Percentiles rank a stretch among this genome's conserved stretches.
Evolutionary conservation across 2,888 invertebrate genomes (phyloP).

Genomic region (Meloe dianella): DNA sequence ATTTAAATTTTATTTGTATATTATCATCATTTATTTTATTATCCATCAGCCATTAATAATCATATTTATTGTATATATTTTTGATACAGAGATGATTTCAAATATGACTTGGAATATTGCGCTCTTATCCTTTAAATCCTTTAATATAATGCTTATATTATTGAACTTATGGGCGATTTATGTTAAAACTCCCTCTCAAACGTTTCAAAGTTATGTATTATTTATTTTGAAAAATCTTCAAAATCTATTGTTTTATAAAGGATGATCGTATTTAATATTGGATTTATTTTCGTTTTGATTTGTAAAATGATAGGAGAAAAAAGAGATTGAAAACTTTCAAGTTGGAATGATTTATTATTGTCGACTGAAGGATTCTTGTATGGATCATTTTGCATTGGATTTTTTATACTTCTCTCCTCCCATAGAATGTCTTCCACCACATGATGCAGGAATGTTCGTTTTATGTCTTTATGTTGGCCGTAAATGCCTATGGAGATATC

Average conservation of each 20-base stretch:
- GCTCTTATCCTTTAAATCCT: slow-evolving; percentile 46
- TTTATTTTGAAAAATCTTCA: slow-evolving; percentile 25
- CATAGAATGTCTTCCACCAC: slow-evolving; percentile 41
- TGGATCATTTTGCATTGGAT: slow-evolving; percentile 6
- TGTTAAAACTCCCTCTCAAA: slow-evolving; percentile 29
- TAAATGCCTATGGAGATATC: slow-evolving; percentile 59
- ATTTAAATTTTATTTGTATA: neutral
- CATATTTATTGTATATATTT: neutral
- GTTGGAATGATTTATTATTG: slow-evolving; percentile 3
- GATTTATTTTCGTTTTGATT: neutral
- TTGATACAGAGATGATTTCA: too few relatives aligned
- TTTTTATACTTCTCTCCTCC: slow-evolving; percentile 5
- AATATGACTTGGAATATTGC: slow-evolving; percentile 42
- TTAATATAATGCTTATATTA: slow-evolving; percentile 53
- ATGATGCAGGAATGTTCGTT: slow-evolving; percentile 54
- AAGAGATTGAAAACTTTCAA: neutral
- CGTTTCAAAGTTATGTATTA: slow-evolving; percentile 30
- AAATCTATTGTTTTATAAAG: neutral
- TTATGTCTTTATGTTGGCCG: slow-evolving; percentile 52
- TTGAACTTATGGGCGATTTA: slow-evolving; percentile 43
- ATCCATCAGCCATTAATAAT: neutral
- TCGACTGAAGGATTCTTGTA: slow-evolving; percentile 11
- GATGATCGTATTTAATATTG: neutral
- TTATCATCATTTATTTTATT: too few relatives aligned
- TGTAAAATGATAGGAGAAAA: neutral